Evolutionary conservation across 2,888 invertebrate genomes (phyloP), one percentile per base, ranked within the genome.

Genomic region (Globia sparganii): DNA sequence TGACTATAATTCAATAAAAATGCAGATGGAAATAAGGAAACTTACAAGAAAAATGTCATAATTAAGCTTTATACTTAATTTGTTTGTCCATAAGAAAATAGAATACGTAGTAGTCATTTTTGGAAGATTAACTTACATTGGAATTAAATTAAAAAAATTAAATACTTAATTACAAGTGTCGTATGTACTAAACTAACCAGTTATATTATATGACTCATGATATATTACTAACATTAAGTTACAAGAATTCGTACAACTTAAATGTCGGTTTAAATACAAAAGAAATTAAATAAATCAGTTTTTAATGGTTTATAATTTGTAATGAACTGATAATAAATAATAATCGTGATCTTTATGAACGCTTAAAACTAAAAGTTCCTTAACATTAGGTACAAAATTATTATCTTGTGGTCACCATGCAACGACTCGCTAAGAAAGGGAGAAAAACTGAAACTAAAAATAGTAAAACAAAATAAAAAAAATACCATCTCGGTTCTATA

Each of bases 1-100:
- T 96, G 96, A 96, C 96, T 96, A 96, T 96, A 96, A 95, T 96
- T 96, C 96, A 96, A 95, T 95, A 96, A 96, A 96, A 96, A 96
- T 96, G 96, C 96, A 95, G 96, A 96, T 96, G 96, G 95, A 96
- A 96, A 96, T 95, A 95, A 96, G 94, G 93, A 95, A 96, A 95
- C 96, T 96, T 96, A 96, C 93, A 96, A 95, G 94, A 95, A 94
- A 94, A 95, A 96, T 96, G 96, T 96, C 96, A 96, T 94, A 94
- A 94, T 95, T 94, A 96, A 95, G 95, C 94, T 94, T 95, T 93
- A 94, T 92, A 92, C 94, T 95, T 95, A 95, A 94, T 93, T 94
- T 94, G 91, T 95, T 95, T 93, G 94, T 95, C 95, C 94, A 93
- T 94, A 94, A 93, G 93, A 92, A 93, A 94, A 89, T 81, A 87